Evolutionary conservation across 92 coral and sea anemone genomes (phyloP), one percentile per base, ranked within the genome.

Genomic region (Epizoanthus illoricatus): DNA sequence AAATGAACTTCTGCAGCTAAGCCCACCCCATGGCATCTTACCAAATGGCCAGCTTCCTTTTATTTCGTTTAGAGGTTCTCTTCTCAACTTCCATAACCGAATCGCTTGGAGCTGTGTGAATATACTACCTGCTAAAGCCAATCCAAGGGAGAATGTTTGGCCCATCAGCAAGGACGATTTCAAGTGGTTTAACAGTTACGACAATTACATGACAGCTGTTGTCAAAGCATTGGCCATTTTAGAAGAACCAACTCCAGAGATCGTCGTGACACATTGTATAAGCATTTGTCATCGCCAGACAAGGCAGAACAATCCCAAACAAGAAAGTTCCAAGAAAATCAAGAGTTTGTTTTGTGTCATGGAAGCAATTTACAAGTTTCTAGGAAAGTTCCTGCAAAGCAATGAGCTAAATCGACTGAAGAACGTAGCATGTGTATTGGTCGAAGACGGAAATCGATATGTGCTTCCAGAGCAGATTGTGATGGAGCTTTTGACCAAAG

Each of bases 81-180:
- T 88, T 18, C 45, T 80, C 2, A 12, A 28, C 4, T 1, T 39
- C 7, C 73, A 90, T 63, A 19, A 65, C 0, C 16, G 78, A 4
- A 23, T 84, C 1, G 85, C 74, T 20, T 93, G 97, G 97, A 90
- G 92, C 4, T 73, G 69, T 57, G 89, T 88, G 12, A 40, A 64
- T 45, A 19, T 93, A 16, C 80, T 93, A 23, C 92, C 97, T 0
- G 1, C 0, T 1, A 8, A 65, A 60, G 93, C 91, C n/a, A 41
- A 81, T 7, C 89, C 92, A n/a, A n/a, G n/a, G n/a, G n/a, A n/a
- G n/a, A n/a, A n/a, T n/a, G n/a, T n/a, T n/a, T n/a, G n/a, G n/a
- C n/a, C n/a, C n/a, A n/a, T n/a, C 9, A 43, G 33, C 6, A 11
- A 69, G 17, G 18, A 61, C 4, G 65, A 18, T 21, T n/a, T 0